These are phyloP conservation scores for Galeopterus variegatus DNA, from an alignment of 2,113 vertebrate genomes.

Conservation along the genomic window DNA sequence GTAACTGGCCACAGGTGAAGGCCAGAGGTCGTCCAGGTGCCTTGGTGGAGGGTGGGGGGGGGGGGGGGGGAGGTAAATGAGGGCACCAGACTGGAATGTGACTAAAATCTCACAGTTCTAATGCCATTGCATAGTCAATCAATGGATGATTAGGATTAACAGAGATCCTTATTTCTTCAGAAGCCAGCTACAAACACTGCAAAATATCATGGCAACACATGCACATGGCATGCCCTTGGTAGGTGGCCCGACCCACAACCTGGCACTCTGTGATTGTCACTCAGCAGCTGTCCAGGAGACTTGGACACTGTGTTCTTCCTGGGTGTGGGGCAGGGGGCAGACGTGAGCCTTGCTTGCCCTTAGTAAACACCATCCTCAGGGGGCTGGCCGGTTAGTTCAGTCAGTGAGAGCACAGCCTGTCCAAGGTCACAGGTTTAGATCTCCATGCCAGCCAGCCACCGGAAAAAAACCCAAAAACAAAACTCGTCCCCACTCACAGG, in stretches of 20 bases:
- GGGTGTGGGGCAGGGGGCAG: not conserved
- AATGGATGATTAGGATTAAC: not conserved
- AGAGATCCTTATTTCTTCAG: not conserved
- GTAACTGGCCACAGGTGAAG: not conserved
- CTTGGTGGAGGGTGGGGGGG: too few relatives aligned
- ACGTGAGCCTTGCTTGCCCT: not conserved
- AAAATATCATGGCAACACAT: not conserved
- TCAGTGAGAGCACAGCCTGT: too few relatives aligned
- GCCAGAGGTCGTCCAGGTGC: not conserved
- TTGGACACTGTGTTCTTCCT: not conserved
- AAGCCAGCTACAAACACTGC: not conserved
- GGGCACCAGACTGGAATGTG: too few relatives aligned
- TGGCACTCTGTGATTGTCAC: too few relatives aligned
- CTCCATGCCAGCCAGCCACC: too few relatives aligned
- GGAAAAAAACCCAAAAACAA: too few relatives aligned
- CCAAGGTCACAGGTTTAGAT: too few relatives aligned
- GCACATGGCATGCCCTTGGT: rapidly evolving
- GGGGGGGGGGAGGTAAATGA: not conserved
- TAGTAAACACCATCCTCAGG: not conserved
- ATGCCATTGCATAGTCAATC: not conserved
- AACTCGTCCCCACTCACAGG: too few relatives aligned
- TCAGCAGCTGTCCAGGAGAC: not conserved
- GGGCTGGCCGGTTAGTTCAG: too few relatives aligned
- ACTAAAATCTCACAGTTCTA: not conserved
- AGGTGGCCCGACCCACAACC: not conserved